phyloP scores from a whole-genome alignment of 1,140 invertebrate genomes.

The Drosophila bocki region DNA sequence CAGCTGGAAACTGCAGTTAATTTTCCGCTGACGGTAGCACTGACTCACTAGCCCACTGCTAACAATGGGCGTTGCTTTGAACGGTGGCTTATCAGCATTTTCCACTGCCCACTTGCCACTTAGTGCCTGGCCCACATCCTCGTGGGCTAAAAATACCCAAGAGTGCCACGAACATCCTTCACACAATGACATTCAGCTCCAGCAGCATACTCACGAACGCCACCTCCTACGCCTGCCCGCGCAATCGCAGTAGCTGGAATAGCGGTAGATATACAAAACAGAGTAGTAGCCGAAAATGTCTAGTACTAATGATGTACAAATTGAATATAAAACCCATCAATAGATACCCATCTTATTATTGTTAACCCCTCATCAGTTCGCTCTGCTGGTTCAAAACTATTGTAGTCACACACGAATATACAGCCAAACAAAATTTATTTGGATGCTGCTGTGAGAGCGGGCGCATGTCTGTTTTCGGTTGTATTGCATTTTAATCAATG shows the following conservation, averaged over 20 bases:
- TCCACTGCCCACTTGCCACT: constrained; percentile 3
- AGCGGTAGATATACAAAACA: constrained; percentile 59
- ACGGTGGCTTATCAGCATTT: constrained; percentile 51
- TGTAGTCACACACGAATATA: not conserved
- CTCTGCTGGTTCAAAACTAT: not conserved
- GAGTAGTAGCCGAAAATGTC: constrained; percentile 12
- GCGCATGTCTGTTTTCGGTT: constrained; percentile 4
- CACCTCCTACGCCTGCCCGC: constrained; percentile 37
- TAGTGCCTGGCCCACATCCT: constrained; percentile 28
- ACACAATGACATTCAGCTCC: constrained; percentile 44
- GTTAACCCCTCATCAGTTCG: not conserved
- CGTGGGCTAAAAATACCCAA: constrained; percentile 47
- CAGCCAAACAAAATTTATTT: not conserved
- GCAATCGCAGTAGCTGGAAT: constrained; percentile 65
- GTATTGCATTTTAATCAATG: constrained; percentile 43
- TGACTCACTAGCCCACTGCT: constrained; percentile 23
- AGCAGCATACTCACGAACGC: constrained; percentile 21
- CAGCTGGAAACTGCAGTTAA: constrained; percentile 33
- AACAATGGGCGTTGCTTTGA: constrained; percentile 53
- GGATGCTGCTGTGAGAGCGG: constrained; percentile 3
- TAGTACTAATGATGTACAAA: constrained; percentile 45
- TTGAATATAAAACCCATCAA: not conserved
- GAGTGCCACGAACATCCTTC: constrained; percentile 58
- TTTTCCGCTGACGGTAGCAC: constrained; percentile 17
- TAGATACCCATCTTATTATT: not conserved